A percentile compares a stretch with the other conserved stretches of the same genome.
phyloP scores from a whole-genome alignment of 2,113 vertebrate genomes.

The Chaetorhynchus papuensis region DNA sequence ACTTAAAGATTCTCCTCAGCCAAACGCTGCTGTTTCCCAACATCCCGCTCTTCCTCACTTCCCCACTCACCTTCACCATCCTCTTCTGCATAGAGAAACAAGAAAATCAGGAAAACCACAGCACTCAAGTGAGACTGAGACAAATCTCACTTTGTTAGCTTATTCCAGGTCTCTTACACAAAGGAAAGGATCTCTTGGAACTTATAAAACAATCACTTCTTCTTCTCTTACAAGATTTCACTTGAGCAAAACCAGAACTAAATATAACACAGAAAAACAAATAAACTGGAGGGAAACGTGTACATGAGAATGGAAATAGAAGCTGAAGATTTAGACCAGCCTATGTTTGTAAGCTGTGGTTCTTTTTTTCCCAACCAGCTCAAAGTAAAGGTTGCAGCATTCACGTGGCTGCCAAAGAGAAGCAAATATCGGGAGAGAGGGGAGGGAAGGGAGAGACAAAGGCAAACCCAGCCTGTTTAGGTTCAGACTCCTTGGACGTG shows the following conservation, averaged over 20 bases:
- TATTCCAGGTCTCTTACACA: not conserved
- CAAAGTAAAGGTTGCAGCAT: not conserved
- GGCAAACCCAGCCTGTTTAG: not conserved
- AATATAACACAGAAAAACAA: not conserved
- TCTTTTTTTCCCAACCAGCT: not conserved
- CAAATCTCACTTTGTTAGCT: not conserved
- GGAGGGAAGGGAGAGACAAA: not conserved
- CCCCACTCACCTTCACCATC: not conserved
- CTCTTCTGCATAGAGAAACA: accelerated
- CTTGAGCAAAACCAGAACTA: not conserved
- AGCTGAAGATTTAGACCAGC: not conserved
- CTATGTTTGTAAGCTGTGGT: not conserved
- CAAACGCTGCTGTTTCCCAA: not conserved
- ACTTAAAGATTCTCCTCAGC: not conserved
- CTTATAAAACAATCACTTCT: not conserved
- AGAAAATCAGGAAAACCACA: not conserved
- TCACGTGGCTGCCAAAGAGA: not conserved
- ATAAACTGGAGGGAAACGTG: not conserved
- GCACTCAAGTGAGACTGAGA: not conserved
- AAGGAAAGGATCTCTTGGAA: not conserved
- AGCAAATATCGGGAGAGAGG: not conserved
- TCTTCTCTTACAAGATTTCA: not conserved
- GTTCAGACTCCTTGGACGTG: not conserved
- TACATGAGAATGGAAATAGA: not conserved
- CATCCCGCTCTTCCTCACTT: not conserved